phyloP scores from a whole-genome alignment of 2,113 vertebrate genomes.

The Odocoileus hemionus region DNA sequence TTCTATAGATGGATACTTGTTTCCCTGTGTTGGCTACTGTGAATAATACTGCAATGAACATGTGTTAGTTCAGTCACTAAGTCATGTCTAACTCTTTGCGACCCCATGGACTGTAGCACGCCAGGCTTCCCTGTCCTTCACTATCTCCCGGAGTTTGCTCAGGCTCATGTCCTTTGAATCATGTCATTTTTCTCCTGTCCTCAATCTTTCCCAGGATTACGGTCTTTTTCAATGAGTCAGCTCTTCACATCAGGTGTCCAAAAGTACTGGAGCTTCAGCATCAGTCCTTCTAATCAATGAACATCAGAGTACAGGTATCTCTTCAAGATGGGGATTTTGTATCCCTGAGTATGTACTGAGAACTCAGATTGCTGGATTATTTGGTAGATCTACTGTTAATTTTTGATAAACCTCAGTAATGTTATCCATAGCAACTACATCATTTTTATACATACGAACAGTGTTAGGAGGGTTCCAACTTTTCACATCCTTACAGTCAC shows the following conservation, averaged over 20 bases:
- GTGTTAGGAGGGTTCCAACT: not conserved
- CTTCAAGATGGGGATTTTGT: not conserved
- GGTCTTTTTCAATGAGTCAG: not conserved
- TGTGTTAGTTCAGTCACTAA: not conserved
- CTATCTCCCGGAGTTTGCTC: not conserved
- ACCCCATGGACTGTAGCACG: not conserved
- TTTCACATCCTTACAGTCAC: not conserved
- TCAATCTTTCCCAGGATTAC: not conserved
- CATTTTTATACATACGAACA: not conserved
- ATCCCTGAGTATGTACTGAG: not conserved
- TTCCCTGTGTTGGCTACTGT: not conserved
- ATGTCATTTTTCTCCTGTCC: not conserved
- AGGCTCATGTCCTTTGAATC: not conserved
- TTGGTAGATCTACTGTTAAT: not conserved
- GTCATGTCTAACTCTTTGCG: not conserved
- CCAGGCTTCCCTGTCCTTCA: not conserved
- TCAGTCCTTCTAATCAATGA: not conserved
- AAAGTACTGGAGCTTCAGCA: not conserved
- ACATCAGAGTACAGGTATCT: not conserved
- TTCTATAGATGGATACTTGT: not conserved
- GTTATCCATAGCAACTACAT: not conserved
- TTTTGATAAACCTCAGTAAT: not conserved
- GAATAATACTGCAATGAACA: too few species aligned
- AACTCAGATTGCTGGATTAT: not conserved
- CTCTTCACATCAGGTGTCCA: not conserved